Conservation (phyloP, 2,113 vertebrate species). For the Cavia aperea region DNA sequence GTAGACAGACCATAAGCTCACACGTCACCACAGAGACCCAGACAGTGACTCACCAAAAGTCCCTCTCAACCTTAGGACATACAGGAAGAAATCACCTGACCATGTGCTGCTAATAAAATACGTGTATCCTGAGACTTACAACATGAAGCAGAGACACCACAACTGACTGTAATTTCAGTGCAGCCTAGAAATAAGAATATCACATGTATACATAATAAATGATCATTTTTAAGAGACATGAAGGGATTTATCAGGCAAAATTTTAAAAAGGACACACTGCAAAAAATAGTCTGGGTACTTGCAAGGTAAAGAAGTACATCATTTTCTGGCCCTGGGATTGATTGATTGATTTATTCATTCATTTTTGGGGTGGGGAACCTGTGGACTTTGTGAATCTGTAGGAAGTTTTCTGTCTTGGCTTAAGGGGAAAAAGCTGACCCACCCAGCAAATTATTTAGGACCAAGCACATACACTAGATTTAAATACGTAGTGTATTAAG, state of each 20-base stretch:
- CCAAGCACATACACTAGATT: not conserved
- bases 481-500: not conserved
- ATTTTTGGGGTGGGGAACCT: not conserved
- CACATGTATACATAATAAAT: not conserved
- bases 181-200: not conserved
- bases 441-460: not conserved
- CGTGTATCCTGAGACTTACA: not conserved
- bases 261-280: not conserved
- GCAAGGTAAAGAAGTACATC: not conserved
- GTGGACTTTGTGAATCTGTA: not conserved
- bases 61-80: constrained; percentile 21
- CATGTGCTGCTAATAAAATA: not conserved
- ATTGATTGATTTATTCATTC: not conserved
- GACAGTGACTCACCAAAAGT: constrained; percentile 51
- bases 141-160: constrained; percentile 30
- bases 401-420: not conserved
- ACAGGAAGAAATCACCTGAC: constrained; percentile 36
- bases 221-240: not conserved
- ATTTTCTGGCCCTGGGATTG: not conserved
- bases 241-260: not conserved
- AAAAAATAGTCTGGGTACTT: not conserved
- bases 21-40: not conserved
- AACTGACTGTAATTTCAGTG: not conserved
- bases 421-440: not conserved
- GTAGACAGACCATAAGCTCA: constrained; percentile 14